phyloP scores from a whole-genome alignment of 1,140 invertebrate species.

The Pollicipes pollicipes region DNA sequence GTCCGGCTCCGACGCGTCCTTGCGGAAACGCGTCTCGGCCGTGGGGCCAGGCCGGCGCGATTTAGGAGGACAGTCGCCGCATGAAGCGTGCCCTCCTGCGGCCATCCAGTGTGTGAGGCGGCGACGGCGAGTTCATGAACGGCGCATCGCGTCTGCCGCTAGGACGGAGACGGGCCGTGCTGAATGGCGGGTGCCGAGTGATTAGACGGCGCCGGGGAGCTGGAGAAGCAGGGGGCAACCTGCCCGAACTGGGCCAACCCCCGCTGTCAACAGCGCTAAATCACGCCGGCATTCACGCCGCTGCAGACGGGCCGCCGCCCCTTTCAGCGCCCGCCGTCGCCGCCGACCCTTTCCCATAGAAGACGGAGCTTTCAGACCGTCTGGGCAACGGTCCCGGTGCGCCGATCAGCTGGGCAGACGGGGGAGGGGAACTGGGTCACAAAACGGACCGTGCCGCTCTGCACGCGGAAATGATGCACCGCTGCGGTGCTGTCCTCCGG shows the following conservation, averaged over 20 bases:
- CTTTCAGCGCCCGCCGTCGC: neutral
- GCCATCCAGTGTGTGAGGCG: neutral
- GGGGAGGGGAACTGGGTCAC: neutral
- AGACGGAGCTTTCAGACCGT: neutral
- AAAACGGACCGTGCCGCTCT: neutral
- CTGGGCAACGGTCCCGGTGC: too few relatives aligned
- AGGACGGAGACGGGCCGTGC: too few relatives aligned
- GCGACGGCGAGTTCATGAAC: neutral
- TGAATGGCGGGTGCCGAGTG: neutral
- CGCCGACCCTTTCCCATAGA: neutral
- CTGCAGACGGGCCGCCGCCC: neutral
- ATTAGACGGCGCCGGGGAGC: neutral
- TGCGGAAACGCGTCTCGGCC: too few relatives aligned
- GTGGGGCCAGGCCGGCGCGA: too few relatives aligned
- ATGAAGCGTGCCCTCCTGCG: too few relatives aligned
- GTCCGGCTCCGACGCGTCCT: too few relatives aligned
- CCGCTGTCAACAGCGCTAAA: neutral
- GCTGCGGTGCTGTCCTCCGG: too few relatives aligned
- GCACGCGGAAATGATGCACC: too few relatives aligned
- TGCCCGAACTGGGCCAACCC: neutral
- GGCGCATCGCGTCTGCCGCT: too few relatives aligned
- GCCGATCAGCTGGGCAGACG: neutral
- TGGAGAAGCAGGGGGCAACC: neutral
- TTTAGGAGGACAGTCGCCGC: too few relatives aligned
- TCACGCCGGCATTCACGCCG: neutral